Evolutionary conservation across 2,888 invertebrate genomes (phyloP).

Genomic region (Venusia cambrica): DNA sequence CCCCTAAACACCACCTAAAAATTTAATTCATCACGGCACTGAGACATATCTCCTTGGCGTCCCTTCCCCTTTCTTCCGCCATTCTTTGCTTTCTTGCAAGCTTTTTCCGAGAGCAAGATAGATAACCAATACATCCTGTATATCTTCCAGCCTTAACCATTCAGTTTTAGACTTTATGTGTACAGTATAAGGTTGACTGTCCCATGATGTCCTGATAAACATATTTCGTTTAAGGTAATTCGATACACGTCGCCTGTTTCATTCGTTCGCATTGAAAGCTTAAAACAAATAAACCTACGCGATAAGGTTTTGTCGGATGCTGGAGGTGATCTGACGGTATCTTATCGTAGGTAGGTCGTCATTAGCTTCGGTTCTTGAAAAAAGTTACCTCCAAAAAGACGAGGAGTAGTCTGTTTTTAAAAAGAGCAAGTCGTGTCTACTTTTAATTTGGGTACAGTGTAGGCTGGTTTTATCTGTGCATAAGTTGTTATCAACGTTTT

Average conservation of each 20-base stretch:
- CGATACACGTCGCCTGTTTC: conserved; percentile 65
- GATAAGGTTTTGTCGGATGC: conserved; percentile 69
- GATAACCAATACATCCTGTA: conserved; percentile 45
- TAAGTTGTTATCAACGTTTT: too few relatives aligned
- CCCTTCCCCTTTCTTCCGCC: conserved; percentile 75
- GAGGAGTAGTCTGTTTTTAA: background rate
- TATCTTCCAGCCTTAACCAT: conserved; percentile 33
- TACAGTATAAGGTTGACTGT: conserved; percentile 12
- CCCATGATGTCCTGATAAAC: background rate
- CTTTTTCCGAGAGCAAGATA: conserved; percentile 69
- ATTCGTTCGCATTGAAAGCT: conserved; percentile 74
- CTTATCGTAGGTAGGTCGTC: conserved; percentile 39
- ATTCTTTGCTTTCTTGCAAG: conserved; percentile 80
- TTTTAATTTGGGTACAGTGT: conserved; percentile 1
- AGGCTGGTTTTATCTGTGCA: too few relatives aligned
- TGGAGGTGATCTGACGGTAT: conserved; percentile 62
- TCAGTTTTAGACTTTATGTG: conserved; percentile 27
- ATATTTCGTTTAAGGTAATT: conserved; percentile 44
- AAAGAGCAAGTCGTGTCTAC: conserved; percentile 2
- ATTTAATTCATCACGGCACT: conserved; percentile 79
- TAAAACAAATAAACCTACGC: conserved; percentile 78
- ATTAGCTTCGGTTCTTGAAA: conserved; percentile 28
- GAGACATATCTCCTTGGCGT: conserved; percentile 75
- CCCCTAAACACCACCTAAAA: conserved; percentile 74
- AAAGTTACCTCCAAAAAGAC: conserved; percentile 21